A percentile compares a stretch with the other conserved stretches of the same genome.
Conservation (phyloP, 2,113 vertebrate genomes). For the Oryzias javanicus region DNA sequence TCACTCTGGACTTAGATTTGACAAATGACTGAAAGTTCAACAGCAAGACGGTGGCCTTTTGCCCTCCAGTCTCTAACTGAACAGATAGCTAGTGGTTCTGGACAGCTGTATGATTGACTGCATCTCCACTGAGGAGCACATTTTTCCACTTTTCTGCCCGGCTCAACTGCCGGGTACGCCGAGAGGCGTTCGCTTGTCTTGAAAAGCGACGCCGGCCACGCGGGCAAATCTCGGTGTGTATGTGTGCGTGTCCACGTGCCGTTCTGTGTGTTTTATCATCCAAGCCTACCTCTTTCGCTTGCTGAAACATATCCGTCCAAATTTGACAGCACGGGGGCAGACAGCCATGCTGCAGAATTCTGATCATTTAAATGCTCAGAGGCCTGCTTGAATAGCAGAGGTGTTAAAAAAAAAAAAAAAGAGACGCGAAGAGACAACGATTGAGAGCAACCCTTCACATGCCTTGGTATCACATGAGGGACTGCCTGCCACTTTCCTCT, state of each 20-base stretch:
- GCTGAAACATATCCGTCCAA: slow-evolving; percentile 76
- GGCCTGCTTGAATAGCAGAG: slow-evolving; percentile 65
- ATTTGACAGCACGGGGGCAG: slow-evolving; percentile 73
- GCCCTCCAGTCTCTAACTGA: slow-evolving; percentile 61
- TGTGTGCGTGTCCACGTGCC: slow-evolving; percentile 6
- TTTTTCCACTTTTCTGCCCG: slow-evolving; percentile 69
- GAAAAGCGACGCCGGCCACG: slow-evolving; percentile 62
- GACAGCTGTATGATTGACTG: slow-evolving; percentile 75
- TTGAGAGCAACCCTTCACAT: slow-evolving; percentile 63
- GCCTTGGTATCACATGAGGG: slow-evolving; percentile 69
- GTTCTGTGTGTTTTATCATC: slow-evolving; percentile 44
- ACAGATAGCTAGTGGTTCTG: slow-evolving; percentile 67
- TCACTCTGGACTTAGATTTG: slow-evolving; percentile 45
- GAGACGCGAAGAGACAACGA: slow-evolving; percentile 51
- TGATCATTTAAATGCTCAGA: slow-evolving; percentile 78
- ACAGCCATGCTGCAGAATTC: slow-evolving; percentile 74
- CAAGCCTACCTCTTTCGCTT: slow-evolving; percentile 70
- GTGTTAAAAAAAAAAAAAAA: slow-evolving; percentile 57
- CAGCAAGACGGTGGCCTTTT: slow-evolving; percentile 66
- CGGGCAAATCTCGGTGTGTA: slow-evolving; percentile 43
- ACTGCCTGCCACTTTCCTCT: slow-evolving; percentile 69
- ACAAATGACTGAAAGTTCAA: slow-evolving; percentile 60
- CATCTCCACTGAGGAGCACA: slow-evolving; percentile 71
- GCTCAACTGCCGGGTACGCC: slow-evolving; percentile 60
- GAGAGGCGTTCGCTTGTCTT: slow-evolving; percentile 66